Conservation (phyloP, 2,888 invertebrate genomes). For the Piscicola geometra region DNA sequence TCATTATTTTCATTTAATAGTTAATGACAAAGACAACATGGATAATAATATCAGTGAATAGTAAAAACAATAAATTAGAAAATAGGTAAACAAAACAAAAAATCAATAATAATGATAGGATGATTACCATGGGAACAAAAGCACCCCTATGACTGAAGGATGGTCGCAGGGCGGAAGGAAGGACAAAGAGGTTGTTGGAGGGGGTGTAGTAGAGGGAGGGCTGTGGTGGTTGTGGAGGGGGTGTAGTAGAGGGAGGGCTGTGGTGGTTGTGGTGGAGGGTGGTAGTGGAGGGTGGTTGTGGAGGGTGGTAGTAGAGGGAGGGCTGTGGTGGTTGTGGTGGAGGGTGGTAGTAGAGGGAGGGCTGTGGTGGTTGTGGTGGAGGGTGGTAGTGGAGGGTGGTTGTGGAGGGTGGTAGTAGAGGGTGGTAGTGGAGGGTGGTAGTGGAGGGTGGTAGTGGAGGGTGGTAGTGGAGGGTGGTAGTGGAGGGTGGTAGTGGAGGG, state of each 20-base stretch:
- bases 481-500: conserved; percentile 1
- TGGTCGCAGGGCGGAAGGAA: conserved; percentile 8
- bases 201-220: conserved; percentile 26
- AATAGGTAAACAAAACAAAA: too few species aligned
- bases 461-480: conserved; percentile 22
- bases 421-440: conserved; percentile 38
- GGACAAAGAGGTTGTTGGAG: conserved; percentile 10
- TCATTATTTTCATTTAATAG: too few species aligned
- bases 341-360: conserved; percentile 13
- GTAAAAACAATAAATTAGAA: too few species aligned
- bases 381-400: conserved; percentile 15
- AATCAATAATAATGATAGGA: too few species aligned
- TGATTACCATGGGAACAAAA: conserved; percentile 31
- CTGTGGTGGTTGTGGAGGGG: neutral
- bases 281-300: neutral
- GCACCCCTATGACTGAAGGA: conserved; percentile 18
- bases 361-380: neutral
- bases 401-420: conserved; percentile 32
- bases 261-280: neutral
- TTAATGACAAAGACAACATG: neutral
- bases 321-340: conserved; percentile 37
- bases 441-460: conserved; percentile 37
- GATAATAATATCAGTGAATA: too few species aligned
- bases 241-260: conserved; percentile 14
- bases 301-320: conserved; percentile 28